A percentile compares a stretch with the other conserved stretches of the same genome.
phyloP scores from a whole-genome alignment of 2,797 vertebrate species.

The Sebastes hubbsi region DNA sequence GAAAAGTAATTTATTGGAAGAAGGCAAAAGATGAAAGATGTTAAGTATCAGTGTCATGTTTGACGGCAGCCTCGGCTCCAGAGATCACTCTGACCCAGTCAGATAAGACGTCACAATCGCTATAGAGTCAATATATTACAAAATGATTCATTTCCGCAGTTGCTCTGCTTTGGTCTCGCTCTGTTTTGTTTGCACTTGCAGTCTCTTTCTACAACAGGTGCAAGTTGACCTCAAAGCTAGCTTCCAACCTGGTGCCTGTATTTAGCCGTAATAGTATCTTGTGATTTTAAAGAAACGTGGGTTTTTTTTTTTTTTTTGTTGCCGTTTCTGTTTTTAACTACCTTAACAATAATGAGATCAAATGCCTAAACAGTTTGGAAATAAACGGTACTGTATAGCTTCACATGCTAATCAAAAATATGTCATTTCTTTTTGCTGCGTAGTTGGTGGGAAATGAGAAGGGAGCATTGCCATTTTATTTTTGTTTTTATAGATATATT shows the following conservation, averaged over 20 bases:
- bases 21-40: conserved; percentile 14
- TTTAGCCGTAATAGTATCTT: conserved; percentile 34
- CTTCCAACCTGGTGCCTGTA: conserved; percentile 61
- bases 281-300: background rate
- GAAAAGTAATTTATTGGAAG: conserved; percentile 9
- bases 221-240: conserved; percentile 37
- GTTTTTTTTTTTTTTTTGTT: background rate
- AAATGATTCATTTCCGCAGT: background rate
- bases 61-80: conserved; percentile 2
- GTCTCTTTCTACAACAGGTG: conserved; percentile 12
- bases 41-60: background rate
- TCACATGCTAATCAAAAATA: conserved; percentile 16
- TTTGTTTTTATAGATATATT: conserved; percentile 60
- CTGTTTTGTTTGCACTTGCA: conserved; percentile 16
- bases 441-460: conserved; percentile 35
- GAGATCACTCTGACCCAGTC: conserved; percentile 22
- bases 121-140: background rate
- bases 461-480: conserved; percentile 45
- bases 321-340: conserved; percentile 29
- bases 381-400: conserved; percentile 65
- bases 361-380: conserved; percentile 37
- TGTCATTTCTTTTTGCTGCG: conserved; percentile 15
- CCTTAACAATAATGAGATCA: conserved; percentile 37
- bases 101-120: conserved; percentile 1
- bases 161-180: conserved; percentile 40